Evolutionary conservation across 2,113 vertebrate species (phyloP).

Genomic region (Ammodytes dubius): DNA sequence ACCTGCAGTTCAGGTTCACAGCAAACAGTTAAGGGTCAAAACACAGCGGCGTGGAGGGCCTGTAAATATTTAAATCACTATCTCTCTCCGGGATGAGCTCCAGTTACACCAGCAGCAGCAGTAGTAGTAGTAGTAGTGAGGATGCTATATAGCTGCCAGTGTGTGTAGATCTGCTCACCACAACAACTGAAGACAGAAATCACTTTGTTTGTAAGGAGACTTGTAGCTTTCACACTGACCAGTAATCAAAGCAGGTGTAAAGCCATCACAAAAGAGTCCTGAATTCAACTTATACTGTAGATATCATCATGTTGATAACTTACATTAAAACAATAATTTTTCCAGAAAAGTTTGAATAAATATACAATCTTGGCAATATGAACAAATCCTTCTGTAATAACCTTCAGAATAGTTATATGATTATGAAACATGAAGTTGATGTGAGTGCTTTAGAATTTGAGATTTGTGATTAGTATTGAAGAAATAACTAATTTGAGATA

Average conservation of each 20-base stretch:
- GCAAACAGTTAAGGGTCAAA: conserved; percentile 95
- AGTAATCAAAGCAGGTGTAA: conserved; percentile 31
- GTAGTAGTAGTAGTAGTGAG: conserved; percentile 37
- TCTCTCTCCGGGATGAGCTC: conserved; percentile 85
- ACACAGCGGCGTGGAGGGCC: conserved; percentile 89
- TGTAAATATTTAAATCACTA: conserved; percentile 88
- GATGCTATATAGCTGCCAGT: conserved; percentile 78
- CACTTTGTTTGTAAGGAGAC: conserved; percentile 44
- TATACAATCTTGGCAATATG: too few relatives aligned
- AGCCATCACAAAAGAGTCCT: conserved; percentile 31
- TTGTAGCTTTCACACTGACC: conserved; percentile 39
- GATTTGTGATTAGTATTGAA: too few relatives aligned
- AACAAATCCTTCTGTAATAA: too few relatives aligned
- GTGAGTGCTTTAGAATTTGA: too few relatives aligned
- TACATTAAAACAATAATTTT: too few relatives aligned
- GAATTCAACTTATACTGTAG: too few relatives aligned
- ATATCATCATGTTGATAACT: too few relatives aligned
- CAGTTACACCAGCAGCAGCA: conserved; percentile 79
- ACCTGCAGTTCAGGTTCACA: conserved; percentile 93
- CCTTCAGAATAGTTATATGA: too few relatives aligned
- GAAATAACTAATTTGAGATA: too few relatives aligned
- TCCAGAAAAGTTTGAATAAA: too few relatives aligned
- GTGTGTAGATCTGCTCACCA: conserved; percentile 72
- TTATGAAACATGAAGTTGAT: too few relatives aligned
- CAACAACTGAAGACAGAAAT: conserved; percentile 73